phyloP scores from a whole-genome alignment of 2,888 invertebrate genomes.

The Campaea margaritaria region DNA sequence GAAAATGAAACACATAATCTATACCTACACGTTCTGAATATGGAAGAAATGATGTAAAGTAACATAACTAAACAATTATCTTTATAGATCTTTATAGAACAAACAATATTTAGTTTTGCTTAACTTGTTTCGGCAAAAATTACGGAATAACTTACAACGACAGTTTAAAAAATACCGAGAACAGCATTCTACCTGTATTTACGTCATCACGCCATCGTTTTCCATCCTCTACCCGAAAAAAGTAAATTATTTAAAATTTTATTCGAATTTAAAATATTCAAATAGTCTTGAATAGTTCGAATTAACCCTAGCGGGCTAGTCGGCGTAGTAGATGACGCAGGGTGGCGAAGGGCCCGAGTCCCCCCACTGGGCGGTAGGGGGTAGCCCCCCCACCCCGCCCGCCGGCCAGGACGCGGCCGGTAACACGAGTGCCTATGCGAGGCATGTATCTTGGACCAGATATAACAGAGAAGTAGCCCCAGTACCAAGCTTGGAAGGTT shows the following conservation, averaged over 20 bases:
- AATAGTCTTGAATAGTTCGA: conserved; percentile 78
- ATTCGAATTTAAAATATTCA: conserved; percentile 72
- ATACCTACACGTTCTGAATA: too few species aligned
- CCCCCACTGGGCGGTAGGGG: conserved; percentile 51
- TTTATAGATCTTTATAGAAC: too few species aligned
- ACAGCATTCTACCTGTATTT: not conserved
- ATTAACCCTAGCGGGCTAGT: conserved; percentile 82
- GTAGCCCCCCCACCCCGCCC: conserved; percentile 45
- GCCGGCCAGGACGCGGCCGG: conserved; percentile 80
- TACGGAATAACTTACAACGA: not conserved
- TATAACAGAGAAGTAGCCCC: conserved; percentile 85
- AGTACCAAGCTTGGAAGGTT: conserved; percentile 73
- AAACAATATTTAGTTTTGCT: too few species aligned
- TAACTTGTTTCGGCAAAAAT: not conserved
- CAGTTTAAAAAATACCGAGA: not conserved
- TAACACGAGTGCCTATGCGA: conserved; percentile 85
- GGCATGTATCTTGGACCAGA: conserved; percentile 86
- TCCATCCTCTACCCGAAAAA: conserved; percentile 14
- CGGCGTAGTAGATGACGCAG: conserved; percentile 81
- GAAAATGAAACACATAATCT: too few species aligned
- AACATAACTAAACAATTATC: too few species aligned
- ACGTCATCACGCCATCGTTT: not conserved
- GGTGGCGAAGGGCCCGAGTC: conserved; percentile 60
- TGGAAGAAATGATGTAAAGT: too few species aligned
- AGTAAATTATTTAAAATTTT: conserved; percentile 49